Evolutionary conservation across 2,797 vertebrate genomes (phyloP).

Genomic region (Thripadectes ignobilis): DNA sequence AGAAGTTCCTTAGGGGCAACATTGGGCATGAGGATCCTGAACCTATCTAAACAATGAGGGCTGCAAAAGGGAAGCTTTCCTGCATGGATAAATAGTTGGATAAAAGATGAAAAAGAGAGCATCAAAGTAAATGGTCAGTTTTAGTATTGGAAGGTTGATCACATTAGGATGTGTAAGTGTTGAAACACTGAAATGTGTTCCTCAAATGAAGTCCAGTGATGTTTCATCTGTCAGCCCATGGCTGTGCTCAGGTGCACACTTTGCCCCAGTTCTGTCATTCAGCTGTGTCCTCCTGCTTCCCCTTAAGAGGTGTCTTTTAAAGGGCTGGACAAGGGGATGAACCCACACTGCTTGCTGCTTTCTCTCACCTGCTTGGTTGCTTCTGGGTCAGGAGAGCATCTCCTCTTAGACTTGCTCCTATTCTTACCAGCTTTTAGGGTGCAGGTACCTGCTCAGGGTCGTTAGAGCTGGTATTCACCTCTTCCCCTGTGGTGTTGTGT

Average conservation of each 20-base stretch:
- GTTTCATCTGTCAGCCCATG: not conserved
- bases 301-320: not conserved
- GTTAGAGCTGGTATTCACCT: not conserved
- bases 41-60: not conserved
- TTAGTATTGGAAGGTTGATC: not conserved
- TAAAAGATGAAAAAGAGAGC: not conserved
- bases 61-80: not conserved
- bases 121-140: not conserved
- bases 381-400: not conserved
- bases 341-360: not conserved
- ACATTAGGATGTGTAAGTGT: not conserved
- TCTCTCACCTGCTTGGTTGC: not conserved
- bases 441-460: not conserved
- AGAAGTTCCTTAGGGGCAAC: not conserved
- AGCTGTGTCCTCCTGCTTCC: not conserved
- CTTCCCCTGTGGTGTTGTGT: not conserved
- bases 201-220: not conserved
- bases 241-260: not conserved
- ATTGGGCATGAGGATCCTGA: not conserved
- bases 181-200: not conserved
- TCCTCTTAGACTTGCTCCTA: not conserved
- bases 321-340: not conserved
- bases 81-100: not conserved
- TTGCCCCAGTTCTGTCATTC: not conserved
- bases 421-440: not conserved